Evolutionary conservation across 2,797 vertebrate species (phyloP).

Genomic region (Meriones psammophilus): DNA sequence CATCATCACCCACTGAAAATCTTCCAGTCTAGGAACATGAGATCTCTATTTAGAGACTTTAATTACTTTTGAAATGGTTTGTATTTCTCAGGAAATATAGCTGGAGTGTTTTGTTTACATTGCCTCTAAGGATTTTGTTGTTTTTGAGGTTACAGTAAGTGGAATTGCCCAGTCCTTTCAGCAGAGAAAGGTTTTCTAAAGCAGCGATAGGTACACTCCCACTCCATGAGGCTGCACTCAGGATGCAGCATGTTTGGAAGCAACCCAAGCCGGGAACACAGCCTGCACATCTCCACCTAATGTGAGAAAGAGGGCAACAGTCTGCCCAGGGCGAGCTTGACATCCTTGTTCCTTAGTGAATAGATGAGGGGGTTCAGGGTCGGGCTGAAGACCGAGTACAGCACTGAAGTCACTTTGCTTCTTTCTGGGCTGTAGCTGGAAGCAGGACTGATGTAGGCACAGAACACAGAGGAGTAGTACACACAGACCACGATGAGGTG

Average conservation of each 20-base stretch:
- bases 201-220: background rate
- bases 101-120: background rate
- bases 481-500: conserved; percentile 2
- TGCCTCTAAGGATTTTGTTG: background rate
- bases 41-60: background rate
- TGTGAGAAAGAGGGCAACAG: background rate
- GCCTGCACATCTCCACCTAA: background rate
- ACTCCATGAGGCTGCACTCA: background rate
- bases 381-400: background rate
- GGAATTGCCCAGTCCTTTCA: background rate
- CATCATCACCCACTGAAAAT: background rate
- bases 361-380: conserved; percentile 16
- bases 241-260: background rate
- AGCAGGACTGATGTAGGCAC: conserved; percentile 56
- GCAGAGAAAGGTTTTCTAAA: background rate
- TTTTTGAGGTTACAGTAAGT: background rate
- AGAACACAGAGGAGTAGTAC: background rate
- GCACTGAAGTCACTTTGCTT: background rate
- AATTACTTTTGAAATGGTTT: background rate
- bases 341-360: background rate
- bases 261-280: background rate
- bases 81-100: background rate
- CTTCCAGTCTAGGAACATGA: background rate
- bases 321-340: background rate
- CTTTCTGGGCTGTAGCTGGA: background rate